phyloP scores from a whole-genome alignment of 1,140 invertebrate species.

The Pogonus chalceus region DNA sequence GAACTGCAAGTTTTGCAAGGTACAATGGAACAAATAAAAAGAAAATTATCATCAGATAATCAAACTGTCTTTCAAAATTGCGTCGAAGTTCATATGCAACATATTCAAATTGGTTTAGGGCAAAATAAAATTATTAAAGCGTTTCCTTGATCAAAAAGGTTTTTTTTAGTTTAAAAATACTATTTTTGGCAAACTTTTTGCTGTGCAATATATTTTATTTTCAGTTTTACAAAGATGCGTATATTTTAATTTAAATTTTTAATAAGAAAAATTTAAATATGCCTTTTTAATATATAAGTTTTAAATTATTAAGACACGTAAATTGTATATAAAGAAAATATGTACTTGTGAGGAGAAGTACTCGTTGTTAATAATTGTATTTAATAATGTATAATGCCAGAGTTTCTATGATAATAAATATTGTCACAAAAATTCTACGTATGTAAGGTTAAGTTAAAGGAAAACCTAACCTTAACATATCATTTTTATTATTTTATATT shows the following conservation, averaged over 20 bases:
- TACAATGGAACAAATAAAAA: slow-evolving; percentile 80
- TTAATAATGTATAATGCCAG: too few species aligned
- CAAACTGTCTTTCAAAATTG: slow-evolving; percentile 78
- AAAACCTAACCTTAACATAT: too few species aligned
- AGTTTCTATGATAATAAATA: too few species aligned
- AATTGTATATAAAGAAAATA: slow-evolving; percentile 3
- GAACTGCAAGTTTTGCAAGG: slow-evolving; percentile 88
- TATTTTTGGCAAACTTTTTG: neutral
- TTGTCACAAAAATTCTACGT: too few species aligned
- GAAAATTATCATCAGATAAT: slow-evolving; percentile 66
- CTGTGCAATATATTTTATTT: slow-evolving; percentile 2
- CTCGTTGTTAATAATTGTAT: slow-evolving; percentile 2
- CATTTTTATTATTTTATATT: too few species aligned
- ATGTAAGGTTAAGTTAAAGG: too few species aligned
- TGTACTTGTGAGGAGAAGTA: slow-evolving; percentile 2
- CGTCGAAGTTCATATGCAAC: slow-evolving; percentile 86
- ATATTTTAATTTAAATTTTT: neutral
- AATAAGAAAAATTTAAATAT: neutral
- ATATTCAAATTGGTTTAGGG: slow-evolving; percentile 77
- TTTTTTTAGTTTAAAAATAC: neutral
- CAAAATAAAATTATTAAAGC: slow-evolving; percentile 17
- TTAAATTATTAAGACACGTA: too few species aligned
- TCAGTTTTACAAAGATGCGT: neutral
- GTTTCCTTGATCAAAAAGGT: neutral
- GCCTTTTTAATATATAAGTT: neutral